Evolutionary conservation across 2,113 vertebrate species (phyloP), one percentile per base, ranked within the genome.

Genomic region (Labeo rohita): DNA sequence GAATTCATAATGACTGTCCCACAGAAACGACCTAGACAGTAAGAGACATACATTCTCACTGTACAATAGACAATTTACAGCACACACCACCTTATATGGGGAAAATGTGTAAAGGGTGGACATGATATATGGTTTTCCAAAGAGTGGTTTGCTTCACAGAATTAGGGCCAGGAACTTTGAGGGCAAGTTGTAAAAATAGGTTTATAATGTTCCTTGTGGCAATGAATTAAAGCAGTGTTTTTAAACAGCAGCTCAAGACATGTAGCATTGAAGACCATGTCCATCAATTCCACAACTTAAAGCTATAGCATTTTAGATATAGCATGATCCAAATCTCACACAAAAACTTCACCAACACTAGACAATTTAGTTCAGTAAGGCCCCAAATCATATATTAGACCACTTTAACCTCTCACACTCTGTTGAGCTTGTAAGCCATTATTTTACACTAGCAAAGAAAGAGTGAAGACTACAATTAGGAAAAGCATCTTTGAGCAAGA

Each of bases 81-180:
- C 92, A 87, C 90, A 88, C 88, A 84, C 89, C 88, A 92, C 96
- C 95, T 95, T 96, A 95, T 95, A 94, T 94, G 95, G 95, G 92
- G 91, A 96, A 94, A 94, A 95, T 94, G 74, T 52, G 45, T 34
- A 92, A 86, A 91, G 81, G 87, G 88, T 91, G 90, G 91, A 92
- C 91, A 89, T 89, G 90, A 94, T 91, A 93, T 89, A 85, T 65
- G 83, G 2, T 84, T 90, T 94, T 90, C 92, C 90, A 90, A 73
- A 61, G 6, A 81, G 91, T 4, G 75, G 87, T 87, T 52, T 86
- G 85, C 85, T 84, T 89, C 90, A 86, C 10, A 91, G 90, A 91
- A 91, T 91, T 90, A 93, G 72, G 72, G 72, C 72, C 72, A 75
- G 72, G 45, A 75, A 75, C 72, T 75, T 23, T 75, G 72, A 75